Conservation (phyloP, 2,113 vertebrate species). For the Varanus salvator region DNA sequence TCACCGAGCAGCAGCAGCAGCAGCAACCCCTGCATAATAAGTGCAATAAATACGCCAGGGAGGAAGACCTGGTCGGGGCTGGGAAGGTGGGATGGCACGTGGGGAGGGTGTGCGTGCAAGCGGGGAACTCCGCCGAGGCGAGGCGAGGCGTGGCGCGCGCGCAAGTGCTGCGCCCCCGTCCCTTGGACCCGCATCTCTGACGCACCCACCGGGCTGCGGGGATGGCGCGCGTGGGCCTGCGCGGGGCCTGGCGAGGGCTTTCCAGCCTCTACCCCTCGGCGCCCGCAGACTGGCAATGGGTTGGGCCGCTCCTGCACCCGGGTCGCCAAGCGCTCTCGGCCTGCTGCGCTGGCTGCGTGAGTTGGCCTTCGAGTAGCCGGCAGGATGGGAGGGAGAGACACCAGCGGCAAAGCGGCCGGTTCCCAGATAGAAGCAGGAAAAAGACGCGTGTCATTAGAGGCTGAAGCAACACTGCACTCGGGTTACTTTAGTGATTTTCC, state of each 20-base stretch:
- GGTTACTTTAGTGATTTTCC: too few relatives aligned
- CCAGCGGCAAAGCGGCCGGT: background rate
- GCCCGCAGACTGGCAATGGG: background rate
- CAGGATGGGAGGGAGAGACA: too few relatives aligned
- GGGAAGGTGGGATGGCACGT: background rate
- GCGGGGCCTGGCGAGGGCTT: too few relatives aligned
- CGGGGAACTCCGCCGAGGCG: background rate
- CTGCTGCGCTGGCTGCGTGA: background rate
- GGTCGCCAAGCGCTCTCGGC: background rate
- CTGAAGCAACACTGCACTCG: background rate
- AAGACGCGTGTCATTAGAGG: background rate
- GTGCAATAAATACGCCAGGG: background rate
- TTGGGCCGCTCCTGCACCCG: background rate
- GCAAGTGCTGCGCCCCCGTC: too few relatives aligned
- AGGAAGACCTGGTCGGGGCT: background rate
- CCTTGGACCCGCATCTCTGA: background rate
- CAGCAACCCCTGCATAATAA: constrained; percentile 17
- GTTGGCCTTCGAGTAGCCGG: too few relatives aligned
- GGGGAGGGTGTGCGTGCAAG: background rate
- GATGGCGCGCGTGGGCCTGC: too few relatives aligned
- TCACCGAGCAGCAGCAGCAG: constrained; percentile 39
- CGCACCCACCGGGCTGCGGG: too few relatives aligned
- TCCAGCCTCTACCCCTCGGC: too few relatives aligned
- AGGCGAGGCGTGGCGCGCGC: too few relatives aligned
- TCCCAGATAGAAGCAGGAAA: background rate